phyloP scores from a whole-genome alignment of 2,113 vertebrate species.

The Hypocryptadius cinnamomeus region DNA sequence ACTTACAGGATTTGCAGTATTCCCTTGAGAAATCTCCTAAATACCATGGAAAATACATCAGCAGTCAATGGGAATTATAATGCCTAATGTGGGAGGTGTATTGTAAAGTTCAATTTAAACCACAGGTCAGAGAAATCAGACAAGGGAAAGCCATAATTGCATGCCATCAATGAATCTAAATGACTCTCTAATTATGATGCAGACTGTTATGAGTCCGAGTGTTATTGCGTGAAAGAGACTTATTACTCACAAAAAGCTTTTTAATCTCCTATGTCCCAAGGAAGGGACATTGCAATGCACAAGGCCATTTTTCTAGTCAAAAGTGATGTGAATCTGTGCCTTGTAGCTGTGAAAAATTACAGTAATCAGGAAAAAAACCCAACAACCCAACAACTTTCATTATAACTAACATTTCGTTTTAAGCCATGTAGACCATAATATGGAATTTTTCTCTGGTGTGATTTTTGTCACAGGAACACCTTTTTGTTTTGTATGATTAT shows the following conservation, averaged over 20 bases:
- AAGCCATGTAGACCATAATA: neutral
- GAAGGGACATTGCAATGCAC: neutral
- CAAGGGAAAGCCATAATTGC: neutral
- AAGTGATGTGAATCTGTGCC: neutral
- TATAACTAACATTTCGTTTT: neutral
- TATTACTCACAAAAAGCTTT: neutral
- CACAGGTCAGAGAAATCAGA: neutral
- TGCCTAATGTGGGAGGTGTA: neutral
- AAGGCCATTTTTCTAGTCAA: neutral
- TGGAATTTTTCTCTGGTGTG: neutral
- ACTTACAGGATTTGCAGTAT: neutral
- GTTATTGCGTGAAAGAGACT: neutral
- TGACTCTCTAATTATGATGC: conserved; percentile 8
- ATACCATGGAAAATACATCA: neutral
- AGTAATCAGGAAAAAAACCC: neutral
- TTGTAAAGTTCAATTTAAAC: neutral
- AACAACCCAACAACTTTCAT: neutral
- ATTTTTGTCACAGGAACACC: neutral
- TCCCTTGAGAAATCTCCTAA: conserved; percentile 16
- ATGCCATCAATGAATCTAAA: neutral
- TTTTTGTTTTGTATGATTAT: neutral
- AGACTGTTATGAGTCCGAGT: neutral
- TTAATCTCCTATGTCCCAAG: neutral
- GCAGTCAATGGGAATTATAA: neutral
- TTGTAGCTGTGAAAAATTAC: neutral